phyloP scores from a whole-genome alignment of 1,140 invertebrate genomes.

The Drosophila mauritiana region DNA sequence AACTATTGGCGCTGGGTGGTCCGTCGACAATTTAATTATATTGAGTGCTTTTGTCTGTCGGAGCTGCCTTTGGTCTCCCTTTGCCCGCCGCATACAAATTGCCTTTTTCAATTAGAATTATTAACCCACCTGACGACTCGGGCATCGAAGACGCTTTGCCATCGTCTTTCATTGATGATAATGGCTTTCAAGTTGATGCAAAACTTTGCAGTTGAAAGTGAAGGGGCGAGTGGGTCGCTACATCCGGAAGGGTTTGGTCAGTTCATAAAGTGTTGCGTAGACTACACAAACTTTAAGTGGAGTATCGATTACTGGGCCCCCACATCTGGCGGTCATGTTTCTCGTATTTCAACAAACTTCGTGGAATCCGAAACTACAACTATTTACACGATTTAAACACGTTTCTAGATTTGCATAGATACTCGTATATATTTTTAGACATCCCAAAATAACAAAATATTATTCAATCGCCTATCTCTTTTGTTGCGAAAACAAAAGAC shows the following conservation, averaged over 20 bases:
- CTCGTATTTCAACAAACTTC: constrained; percentile 17
- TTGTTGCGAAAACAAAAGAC: constrained; percentile 47
- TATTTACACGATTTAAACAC: constrained; percentile 24
- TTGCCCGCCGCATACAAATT: constrained; percentile 73
- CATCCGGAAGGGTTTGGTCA: constrained; percentile 25
- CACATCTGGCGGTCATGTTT: constrained; percentile 4
- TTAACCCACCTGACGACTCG: constrained; percentile 60
- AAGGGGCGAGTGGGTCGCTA: constrained; percentile 26
- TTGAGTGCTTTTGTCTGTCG: constrained; percentile 77
- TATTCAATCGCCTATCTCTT: constrained; percentile 19
- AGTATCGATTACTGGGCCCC: constrained; percentile 22
- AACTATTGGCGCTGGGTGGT: constrained; percentile 15
- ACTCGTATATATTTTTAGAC: constrained; percentile 24
- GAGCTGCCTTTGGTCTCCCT: constrained; percentile 10
- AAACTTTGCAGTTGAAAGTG: constrained; percentile 54
- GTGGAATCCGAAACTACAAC: constrained; percentile 3
- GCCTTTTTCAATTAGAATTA: constrained; percentile 82
- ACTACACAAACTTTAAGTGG: constrained; percentile 10
- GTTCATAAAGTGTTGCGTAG: not conserved
- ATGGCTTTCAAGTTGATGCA: constrained; percentile 55
- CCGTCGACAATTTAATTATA: constrained; percentile 74
- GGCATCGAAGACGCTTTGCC: constrained; percentile 36
- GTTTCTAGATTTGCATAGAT: constrained; percentile 59
- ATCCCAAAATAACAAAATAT: constrained; percentile 17
- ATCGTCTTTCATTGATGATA: constrained; percentile 28